These are phyloP conservation scores for Agrochola circellaris DNA, from an alignment of 2,888 invertebrate genomes.

Conservation along the genomic window DNA sequence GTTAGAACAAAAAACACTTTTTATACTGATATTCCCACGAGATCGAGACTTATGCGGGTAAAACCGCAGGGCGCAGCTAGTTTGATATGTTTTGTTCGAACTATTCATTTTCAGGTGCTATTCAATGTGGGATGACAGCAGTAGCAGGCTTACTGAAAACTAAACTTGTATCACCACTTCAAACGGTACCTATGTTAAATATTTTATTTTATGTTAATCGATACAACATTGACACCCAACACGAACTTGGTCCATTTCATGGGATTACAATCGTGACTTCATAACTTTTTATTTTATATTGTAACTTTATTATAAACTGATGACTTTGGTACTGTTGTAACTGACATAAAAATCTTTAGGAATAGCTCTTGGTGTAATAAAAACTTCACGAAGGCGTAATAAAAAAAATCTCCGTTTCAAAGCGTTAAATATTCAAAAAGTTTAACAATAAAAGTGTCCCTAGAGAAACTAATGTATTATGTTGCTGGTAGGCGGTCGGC, in stretches of 20 bases:
- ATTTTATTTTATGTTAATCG: constrained; percentile 18
- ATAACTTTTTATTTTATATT: constrained; percentile 71
- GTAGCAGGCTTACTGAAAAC: background rate
- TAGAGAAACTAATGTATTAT: constrained; percentile 72
- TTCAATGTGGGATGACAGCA: background rate
- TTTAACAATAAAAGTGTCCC: constrained; percentile 82
- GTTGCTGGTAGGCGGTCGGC: constrained; percentile 58
- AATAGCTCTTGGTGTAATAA: constrained; percentile 83
- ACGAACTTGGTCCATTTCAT: constrained; percentile 59
- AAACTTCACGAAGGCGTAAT: constrained; percentile 84
- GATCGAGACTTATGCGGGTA: no score
- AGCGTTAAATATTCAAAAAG: constrained; percentile 85
- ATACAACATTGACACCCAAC: constrained; percentile 52
- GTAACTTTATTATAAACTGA: constrained; percentile 79
- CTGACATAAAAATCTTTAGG: constrained; percentile 83
- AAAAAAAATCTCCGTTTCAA: constrained; percentile 83
- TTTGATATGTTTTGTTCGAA: background rate
- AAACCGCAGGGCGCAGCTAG: no score
- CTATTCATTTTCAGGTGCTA: background rate
- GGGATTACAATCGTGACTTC: constrained; percentile 61
- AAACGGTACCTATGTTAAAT: background rate
- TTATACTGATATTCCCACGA: no score
- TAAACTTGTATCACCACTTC: background rate
- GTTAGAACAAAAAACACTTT: no score
- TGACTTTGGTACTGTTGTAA: constrained; percentile 80